A percentile compares a stretch with the other conserved stretches of the same genome.
These are phyloP conservation scores for Amaurobius ferox DNA, from an alignment of 2,888 invertebrate species.

Conservation along the genomic window DNA sequence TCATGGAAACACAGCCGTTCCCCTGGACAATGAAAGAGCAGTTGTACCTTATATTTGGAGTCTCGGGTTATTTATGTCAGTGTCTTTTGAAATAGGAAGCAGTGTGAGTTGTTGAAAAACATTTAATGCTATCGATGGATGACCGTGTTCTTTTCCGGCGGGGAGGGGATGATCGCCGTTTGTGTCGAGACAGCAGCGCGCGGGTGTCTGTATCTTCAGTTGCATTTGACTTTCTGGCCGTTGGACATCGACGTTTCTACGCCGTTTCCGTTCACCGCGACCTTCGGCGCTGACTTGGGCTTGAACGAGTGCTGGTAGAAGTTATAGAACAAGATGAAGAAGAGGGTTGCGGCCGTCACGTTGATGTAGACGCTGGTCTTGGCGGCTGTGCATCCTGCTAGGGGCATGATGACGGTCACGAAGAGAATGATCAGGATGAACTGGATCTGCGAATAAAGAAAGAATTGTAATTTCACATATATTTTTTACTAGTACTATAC, in stretches of 20 bases:
- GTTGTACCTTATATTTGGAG: too few species aligned
- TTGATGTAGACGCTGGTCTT: constrained; percentile 52
- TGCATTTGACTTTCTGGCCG: background rate
- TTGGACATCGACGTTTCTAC: background rate
- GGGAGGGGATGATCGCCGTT: background rate
- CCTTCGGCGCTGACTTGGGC: constrained; percentile 4
- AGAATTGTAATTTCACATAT: background rate
- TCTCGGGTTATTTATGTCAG: too few species aligned
- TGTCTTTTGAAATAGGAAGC: too few species aligned
- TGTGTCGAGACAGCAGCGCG: background rate
- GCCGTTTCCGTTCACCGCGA: background rate
- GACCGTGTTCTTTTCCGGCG: background rate
- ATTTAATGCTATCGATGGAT: too few species aligned
- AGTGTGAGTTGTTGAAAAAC: too few species aligned
- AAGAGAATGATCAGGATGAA: constrained; percentile 54
- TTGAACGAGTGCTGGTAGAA: constrained; percentile 48
- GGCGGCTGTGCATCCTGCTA: constrained; percentile 43
- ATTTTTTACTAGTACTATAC: too few species aligned
- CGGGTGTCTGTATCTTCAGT: background rate
- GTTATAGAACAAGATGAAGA: constrained; percentile 58
- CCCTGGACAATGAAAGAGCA: too few species aligned
- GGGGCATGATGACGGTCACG: constrained; percentile 44
- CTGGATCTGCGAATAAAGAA: constrained; percentile 43
- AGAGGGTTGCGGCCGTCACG: constrained; percentile 25
- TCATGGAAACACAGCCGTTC: too few species aligned